Evolutionary conservation across 2,888 invertebrate species (phyloP).

Genomic region (Copidosoma aretas): DNA sequence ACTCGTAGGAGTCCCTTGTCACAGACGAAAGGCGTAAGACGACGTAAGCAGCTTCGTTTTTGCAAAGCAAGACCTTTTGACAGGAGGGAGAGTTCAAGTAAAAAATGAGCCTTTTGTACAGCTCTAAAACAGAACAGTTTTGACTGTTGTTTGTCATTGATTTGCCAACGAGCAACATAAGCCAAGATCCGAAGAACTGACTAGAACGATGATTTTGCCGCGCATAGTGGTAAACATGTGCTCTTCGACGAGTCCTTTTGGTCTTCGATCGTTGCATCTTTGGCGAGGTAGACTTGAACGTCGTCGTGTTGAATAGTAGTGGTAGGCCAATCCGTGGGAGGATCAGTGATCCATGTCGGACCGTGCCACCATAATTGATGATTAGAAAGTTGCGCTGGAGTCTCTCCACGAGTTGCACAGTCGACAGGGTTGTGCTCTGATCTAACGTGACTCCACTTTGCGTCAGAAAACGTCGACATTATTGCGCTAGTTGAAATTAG

Average conservation of each 20-base stretch:
- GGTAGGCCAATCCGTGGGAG: background rate
- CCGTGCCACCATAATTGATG: background rate
- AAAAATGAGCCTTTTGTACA: background rate
- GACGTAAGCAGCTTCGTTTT: background rate
- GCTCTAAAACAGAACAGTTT: background rate
- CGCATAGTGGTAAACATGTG: background rate
- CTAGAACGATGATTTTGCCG: background rate
- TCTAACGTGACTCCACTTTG: background rate
- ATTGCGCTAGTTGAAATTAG: background rate
- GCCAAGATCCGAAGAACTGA: background rate
- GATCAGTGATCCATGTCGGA: background rate
- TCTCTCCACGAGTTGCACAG: background rate
- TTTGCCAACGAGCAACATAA: background rate
- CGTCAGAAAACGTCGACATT: background rate
- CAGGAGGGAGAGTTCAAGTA: too few species aligned
- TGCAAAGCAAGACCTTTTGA: background rate
- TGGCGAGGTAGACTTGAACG: background rate
- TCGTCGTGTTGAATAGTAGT: background rate
- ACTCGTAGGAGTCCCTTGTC: conserved; percentile 10
- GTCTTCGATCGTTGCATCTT: background rate
- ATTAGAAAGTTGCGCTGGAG: background rate
- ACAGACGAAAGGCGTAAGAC: conserved; percentile 12
- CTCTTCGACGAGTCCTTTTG: background rate
- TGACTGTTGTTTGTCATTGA: background rate
- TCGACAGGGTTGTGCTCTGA: background rate